Evolutionary conservation across 2,797 vertebrate species (phyloP).

Genomic region (Pteropus rufus): DNA sequence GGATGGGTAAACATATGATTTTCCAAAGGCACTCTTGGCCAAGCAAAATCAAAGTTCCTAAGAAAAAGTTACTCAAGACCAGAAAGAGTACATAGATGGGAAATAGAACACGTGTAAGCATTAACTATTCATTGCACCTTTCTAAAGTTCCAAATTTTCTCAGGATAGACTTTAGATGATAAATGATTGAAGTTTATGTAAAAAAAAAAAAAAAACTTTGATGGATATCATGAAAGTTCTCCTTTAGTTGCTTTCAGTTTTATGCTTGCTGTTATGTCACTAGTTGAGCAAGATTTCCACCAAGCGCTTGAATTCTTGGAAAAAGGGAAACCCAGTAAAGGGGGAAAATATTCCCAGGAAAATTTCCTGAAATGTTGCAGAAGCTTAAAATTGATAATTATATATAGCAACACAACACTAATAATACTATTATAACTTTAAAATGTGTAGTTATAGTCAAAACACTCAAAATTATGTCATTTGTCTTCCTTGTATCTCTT

Average conservation of each 20-base stretch:
- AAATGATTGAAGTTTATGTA: not conserved
- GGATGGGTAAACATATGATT: not conserved
- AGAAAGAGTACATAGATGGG: not conserved
- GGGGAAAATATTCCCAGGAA: not conserved
- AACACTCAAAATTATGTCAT: constrained; percentile 63
- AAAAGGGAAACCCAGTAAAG: not conserved
- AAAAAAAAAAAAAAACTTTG: not conserved
- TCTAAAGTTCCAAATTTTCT: not conserved
- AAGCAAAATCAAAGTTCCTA: not conserved
- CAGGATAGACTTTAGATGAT: not conserved
- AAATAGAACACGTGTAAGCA: not conserved
- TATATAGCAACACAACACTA: not conserved
- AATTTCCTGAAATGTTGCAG: constrained; percentile 29
- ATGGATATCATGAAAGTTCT: not conserved
- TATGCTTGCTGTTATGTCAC: not conserved
- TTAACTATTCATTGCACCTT: not conserved
- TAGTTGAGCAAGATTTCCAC: not conserved
- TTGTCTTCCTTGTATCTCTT: constrained; percentile 68
- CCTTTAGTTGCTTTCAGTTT: not conserved
- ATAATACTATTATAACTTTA: not conserved
- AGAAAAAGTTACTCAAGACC: not conserved
- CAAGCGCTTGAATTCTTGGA: not conserved
- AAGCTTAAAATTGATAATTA: constrained; percentile 51
- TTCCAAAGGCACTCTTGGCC: not conserved
- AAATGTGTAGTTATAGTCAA: not conserved